These are phyloP conservation scores for Epinotia nisella DNA, from an alignment of 2,888 invertebrate species.

Conservation along the genomic window DNA sequence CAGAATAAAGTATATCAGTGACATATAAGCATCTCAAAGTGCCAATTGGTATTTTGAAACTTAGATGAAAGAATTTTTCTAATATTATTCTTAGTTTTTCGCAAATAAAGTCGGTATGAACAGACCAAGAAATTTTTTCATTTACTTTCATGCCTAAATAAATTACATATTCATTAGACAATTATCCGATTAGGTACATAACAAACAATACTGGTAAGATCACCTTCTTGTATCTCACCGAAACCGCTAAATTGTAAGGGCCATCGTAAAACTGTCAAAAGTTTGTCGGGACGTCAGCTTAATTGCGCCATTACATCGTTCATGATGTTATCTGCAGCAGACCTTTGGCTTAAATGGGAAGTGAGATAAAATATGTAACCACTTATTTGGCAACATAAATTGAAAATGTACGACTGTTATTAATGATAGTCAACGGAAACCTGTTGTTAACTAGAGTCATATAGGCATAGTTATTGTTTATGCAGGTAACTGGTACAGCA, in stretches of 20 bases:
- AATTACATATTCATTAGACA: neutral
- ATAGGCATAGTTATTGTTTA: neutral
- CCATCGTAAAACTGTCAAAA: conserved; percentile 44
- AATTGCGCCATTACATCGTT: conserved; percentile 44
- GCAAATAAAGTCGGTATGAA: too few species aligned
- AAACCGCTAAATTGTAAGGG: conserved; percentile 42
- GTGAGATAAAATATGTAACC: conserved; percentile 38
- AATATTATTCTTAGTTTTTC: too few species aligned
- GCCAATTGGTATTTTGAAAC: too few species aligned
- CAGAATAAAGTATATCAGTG: too few species aligned
- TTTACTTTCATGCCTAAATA: too few species aligned
- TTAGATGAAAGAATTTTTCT: too few species aligned
- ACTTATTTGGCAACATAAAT: conserved; percentile 20
- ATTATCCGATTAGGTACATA: neutral
- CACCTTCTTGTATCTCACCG: conserved; percentile 35
- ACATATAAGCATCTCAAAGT: too few species aligned
- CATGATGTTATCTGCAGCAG: conserved; percentile 39
- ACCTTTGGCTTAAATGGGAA: conserved; percentile 38
- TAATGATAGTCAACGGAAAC: neutral
- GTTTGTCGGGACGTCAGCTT: conserved; percentile 42
- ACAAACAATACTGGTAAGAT: conserved; percentile 16
- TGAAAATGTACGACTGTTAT: conserved; percentile 2
- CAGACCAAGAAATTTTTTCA: too few species aligned
- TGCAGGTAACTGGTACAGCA: neutral
- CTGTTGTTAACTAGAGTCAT: neutral